A percentile compares a stretch with the other conserved stretches of the same genome.
These are phyloP conservation scores for Jacana jacana DNA, from an alignment of 2,113 vertebrate species.

Conservation along the genomic window DNA sequence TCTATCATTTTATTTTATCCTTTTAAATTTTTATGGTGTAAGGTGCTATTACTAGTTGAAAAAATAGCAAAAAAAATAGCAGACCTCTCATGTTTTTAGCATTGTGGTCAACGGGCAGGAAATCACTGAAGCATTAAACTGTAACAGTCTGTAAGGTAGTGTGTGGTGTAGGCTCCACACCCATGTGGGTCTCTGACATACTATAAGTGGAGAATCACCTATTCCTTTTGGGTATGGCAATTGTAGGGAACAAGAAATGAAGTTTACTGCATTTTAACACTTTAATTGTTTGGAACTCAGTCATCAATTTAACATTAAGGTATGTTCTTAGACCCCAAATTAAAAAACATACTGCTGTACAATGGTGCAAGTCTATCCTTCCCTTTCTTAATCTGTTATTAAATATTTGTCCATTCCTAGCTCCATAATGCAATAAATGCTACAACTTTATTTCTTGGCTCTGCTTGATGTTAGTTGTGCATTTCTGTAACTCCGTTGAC, in stretches of 20 bases:
- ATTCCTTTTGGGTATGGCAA: not conserved
- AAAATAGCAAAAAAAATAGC: not conserved
- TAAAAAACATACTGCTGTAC: not conserved
- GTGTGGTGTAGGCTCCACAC: accelerated
- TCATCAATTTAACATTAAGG: not conserved
- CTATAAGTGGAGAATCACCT: not conserved
- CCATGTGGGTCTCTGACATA: not conserved
- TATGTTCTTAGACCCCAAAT: not conserved
- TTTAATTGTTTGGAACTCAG: not conserved
- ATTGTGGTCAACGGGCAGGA: not conserved
- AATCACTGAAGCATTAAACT: not conserved
- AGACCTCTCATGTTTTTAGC: not conserved
- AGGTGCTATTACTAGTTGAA: not conserved
- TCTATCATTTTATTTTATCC: not conserved
- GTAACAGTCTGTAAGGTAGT: not conserved
- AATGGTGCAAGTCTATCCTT: not conserved
- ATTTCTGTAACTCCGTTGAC: not conserved
- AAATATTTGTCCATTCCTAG: not conserved
- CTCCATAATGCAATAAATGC: not conserved
- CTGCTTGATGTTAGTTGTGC: not conserved
- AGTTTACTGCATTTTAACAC: not conserved
- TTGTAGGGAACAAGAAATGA: not conserved
- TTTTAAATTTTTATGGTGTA: not conserved
- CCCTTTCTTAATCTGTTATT: not conserved
- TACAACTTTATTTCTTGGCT: not conserved